Percentiles rank a stretch among this genome's conserved stretches.
Evolutionary conservation across 2,113 vertebrate genomes (phyloP).

Genomic region (Zosterops japonicus): DNA sequence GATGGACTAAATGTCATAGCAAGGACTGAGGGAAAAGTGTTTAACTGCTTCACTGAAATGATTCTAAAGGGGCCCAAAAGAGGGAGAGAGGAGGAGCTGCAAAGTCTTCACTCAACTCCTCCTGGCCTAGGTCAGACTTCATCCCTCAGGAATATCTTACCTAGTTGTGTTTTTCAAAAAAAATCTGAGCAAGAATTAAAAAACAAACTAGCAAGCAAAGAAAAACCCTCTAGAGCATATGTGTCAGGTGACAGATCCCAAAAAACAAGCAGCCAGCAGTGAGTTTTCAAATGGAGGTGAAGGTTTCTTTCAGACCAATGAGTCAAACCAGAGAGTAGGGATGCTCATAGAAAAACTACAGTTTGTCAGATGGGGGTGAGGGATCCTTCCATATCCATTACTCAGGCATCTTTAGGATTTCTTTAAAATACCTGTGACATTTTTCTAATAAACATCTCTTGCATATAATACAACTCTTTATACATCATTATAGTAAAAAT

Average conservation of each 20-base stretch:
- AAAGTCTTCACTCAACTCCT: slow-evolving; percentile 36
- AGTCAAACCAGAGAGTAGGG: not conserved
- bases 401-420: not conserved
- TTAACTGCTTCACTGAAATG: slow-evolving; percentile 28
- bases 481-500: not conserved
- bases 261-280: not conserved
- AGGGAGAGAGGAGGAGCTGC: slow-evolving; percentile 2
- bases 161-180: not conserved
- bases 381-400: not conserved
- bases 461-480: not conserved
- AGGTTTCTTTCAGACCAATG: not conserved
- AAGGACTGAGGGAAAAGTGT: not conserved
- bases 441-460: not conserved
- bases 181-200: not conserved
- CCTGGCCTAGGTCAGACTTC: not conserved
- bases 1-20: slow-evolving; percentile 28
- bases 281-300: not conserved
- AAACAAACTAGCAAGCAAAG: not conserved
- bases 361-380: not conserved
- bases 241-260: not conserved
- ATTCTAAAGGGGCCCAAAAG: slow-evolving; percentile 33
- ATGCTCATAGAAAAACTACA: not conserved
- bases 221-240: not conserved
- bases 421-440: not conserved
- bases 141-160: not conserved